Conservation (phyloP, 2,888 invertebrate genomes). For the Diarsia brunnea region DNA sequence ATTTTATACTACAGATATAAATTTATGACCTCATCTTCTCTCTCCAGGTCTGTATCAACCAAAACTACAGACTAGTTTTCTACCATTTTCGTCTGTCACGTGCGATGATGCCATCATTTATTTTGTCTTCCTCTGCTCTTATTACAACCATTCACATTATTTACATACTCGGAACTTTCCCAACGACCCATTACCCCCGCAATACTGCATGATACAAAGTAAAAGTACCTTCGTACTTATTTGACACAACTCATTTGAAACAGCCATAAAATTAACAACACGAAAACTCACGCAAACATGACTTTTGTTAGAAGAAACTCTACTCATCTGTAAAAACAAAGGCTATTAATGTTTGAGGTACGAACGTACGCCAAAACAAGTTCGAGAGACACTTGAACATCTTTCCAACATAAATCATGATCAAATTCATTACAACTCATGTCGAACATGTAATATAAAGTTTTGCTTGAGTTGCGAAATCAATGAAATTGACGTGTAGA, state of each 20-base stretch:
- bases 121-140: background rate
- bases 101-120: background rate
- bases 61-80: background rate
- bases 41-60: background rate
- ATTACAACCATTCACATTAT: background rate
- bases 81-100: background rate
- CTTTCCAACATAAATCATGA: conserved; percentile 5
- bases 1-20: background rate
- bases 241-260: conserved; percentile 10
- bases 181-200: background rate
- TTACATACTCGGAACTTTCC: background rate
- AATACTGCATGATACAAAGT: background rate
- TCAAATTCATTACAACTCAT: conserved; percentile 29
- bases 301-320: conserved; percentile 14
- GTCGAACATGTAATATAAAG: conserved; percentile 26
- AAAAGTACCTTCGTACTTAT: background rate
- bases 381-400: conserved; percentile 2
- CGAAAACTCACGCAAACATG: conserved; percentile 2
- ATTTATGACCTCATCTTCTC: background rate
- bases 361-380: background rate
- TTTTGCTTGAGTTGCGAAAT: conserved; percentile 15
- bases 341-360: conserved; percentile 14
- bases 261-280: background rate
- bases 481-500: conserved; percentile 20
- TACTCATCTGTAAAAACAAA: conserved; percentile 21